These are phyloP conservation scores for Lithosia quadra DNA, from an alignment of 2,888 invertebrate genomes.

Conservation along the genomic window DNA sequence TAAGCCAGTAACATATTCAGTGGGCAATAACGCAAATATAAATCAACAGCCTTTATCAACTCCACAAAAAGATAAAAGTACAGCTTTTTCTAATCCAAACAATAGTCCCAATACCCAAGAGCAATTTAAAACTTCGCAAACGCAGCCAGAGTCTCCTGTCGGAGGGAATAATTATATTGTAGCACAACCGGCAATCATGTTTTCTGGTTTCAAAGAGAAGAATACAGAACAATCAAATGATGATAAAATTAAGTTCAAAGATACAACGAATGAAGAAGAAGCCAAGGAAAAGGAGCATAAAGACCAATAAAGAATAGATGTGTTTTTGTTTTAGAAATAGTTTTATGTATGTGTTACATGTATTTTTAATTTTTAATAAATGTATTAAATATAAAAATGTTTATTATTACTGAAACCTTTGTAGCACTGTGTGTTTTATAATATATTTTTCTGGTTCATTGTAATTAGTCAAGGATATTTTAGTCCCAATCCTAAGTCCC, in stretches of 20 bases:
- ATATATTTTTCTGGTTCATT: too few relatives aligned
- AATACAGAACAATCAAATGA: background rate
- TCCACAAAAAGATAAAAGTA: constrained; percentile 11
- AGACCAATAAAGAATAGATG: background rate
- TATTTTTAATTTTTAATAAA: background rate
- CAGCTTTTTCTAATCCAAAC: background rate
- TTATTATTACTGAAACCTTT: background rate
- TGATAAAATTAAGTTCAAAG: background rate
- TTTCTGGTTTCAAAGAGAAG: constrained; percentile 36
- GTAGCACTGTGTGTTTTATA: too few relatives aligned
- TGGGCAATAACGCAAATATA: constrained; percentile 7
- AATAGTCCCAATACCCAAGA: background rate
- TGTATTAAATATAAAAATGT: background rate
- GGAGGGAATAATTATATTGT: constrained; percentile 15
- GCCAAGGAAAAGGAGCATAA: constrained; percentile 17
- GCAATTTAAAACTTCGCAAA: constrained; percentile 4
- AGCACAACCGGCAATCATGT: constrained; percentile 42
- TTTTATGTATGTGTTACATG: background rate
- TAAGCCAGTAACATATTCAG: constrained; percentile 5
- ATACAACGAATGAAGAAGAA: background rate
- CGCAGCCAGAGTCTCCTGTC: constrained; percentile 3
- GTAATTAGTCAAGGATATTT: too few relatives aligned
- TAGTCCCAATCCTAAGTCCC: too few relatives aligned
- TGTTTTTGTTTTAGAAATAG: background rate
- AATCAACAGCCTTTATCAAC: constrained; percentile 7